These are phyloP conservation scores for Montipora efflorescens DNA, from an alignment of 64 coral and sea anemone species.

Conservation along the genomic window DNA sequence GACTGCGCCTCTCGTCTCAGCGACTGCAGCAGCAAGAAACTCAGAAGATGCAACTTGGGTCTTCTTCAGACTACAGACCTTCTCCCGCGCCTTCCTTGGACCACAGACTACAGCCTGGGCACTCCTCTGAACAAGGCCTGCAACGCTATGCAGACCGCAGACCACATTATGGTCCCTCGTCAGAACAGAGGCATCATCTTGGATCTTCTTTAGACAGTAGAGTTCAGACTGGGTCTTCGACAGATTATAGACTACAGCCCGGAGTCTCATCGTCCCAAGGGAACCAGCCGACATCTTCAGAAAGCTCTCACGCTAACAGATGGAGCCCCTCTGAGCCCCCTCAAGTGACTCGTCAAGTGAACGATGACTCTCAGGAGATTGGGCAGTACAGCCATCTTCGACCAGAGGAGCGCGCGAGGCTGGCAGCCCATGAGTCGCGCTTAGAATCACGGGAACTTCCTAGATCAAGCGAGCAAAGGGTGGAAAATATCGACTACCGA, in stretches of 20 bases:
- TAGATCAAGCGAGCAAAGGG: constrained; percentile 27
- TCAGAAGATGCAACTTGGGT: background rate
- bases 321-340: constrained; percentile 19
- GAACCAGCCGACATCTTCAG: background rate
- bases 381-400: constrained; percentile 23
- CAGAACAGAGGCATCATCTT: background rate
- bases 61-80: background rate
- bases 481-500: background rate
- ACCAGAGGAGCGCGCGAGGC: constrained; percentile 38
- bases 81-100: no score
- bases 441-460: constrained; percentile 18
- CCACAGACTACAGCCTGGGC: background rate
- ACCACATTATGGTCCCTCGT: background rate
- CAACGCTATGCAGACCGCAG: background rate
- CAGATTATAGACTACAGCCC: background rate
- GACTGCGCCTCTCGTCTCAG: background rate
- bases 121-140: background rate
- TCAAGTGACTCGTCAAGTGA: constrained; percentile 22
- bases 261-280: background rate
- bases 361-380: background rate
- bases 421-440: constrained; percentile 38
- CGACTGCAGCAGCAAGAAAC: background rate
- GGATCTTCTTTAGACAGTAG: background rate
- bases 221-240: background rate
- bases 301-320: background rate